Conservation (phyloP, 2,797 vertebrate genomes). For the Sparidentex hasta region DNA sequence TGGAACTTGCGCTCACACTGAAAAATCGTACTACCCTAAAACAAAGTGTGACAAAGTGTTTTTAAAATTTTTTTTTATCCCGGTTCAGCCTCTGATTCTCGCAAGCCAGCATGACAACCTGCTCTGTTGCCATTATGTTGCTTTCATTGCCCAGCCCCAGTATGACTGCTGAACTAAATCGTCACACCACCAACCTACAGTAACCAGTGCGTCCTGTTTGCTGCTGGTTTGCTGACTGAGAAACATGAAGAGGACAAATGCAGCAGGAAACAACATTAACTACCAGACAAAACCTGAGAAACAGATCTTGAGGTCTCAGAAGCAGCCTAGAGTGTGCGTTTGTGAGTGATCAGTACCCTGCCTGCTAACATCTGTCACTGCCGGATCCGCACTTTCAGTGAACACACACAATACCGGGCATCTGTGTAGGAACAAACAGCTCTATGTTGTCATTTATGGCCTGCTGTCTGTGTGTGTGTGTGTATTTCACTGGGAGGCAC, state of each 20-base stretch:
- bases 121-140: neutral
- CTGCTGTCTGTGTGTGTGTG: conserved; percentile 4
- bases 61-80: too few species aligned
- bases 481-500: conserved; percentile 14
- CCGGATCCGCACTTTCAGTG: conserved; percentile 23
- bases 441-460: conserved; percentile 38
- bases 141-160: neutral
- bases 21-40: neutral
- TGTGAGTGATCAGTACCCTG: conserved; percentile 1
- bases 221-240: neutral
- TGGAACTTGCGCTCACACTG: neutral
- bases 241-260: neutral
- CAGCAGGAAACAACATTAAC: neutral
- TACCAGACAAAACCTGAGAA: conserved; percentile 5
- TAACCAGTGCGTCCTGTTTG: conserved; percentile 15
- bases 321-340: neutral
- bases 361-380: conserved; percentile 22
- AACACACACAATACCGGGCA: neutral
- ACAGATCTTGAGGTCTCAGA: conserved; percentile 10
- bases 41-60: neutral
- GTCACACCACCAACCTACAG: conserved; percentile 5
- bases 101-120: neutral
- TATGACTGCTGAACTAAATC: neutral
- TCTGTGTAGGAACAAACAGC: conserved; percentile 18
- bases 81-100: neutral